Percentiles rank a stretch among this genome's conserved stretches.
These are phyloP conservation scores for Epizoanthus rinbou DNA, from an alignment of 92 coral and sea anemone genomes.

Conservation along the genomic window DNA sequence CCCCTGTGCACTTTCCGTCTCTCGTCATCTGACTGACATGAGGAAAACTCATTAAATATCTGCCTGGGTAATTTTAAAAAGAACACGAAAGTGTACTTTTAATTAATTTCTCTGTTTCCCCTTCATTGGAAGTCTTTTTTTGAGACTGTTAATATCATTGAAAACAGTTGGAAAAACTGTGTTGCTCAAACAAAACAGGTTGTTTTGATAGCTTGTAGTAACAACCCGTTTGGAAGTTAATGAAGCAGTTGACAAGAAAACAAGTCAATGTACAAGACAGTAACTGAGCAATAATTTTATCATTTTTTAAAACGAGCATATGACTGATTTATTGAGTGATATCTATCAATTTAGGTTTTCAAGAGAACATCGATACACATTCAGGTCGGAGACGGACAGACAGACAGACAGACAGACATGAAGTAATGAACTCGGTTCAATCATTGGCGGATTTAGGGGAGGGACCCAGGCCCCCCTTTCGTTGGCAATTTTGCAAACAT, in stretches of 20 bases:
- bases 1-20: not conserved
- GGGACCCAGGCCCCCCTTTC: too few species aligned
- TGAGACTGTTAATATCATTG: not conserved
- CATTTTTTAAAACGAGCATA: too few species aligned
- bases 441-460: too few species aligned
- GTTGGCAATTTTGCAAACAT: too few species aligned
- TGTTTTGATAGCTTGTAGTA: not conserved
- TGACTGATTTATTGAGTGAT: too few species aligned
- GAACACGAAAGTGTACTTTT: not conserved
- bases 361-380: too few species aligned
- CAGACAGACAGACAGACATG: too few species aligned
- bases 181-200: conserved; percentile 29
- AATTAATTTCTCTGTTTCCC: not conserved
- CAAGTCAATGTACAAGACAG: too few species aligned
- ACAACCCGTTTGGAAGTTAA: not conserved
- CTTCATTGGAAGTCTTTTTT: not conserved
- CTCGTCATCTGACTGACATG: not conserved
- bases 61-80: not conserved
- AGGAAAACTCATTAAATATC: not conserved
- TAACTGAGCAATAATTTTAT: too few species aligned
- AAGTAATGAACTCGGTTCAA: too few species aligned
- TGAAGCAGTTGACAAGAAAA: conserved; percentile 3
- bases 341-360: too few species aligned
- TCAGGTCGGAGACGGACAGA: too few species aligned
- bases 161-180: not conserved